Evolutionary conservation across 1,140 invertebrate genomes (phyloP).

Genomic region (Conus betulinus): DNA sequence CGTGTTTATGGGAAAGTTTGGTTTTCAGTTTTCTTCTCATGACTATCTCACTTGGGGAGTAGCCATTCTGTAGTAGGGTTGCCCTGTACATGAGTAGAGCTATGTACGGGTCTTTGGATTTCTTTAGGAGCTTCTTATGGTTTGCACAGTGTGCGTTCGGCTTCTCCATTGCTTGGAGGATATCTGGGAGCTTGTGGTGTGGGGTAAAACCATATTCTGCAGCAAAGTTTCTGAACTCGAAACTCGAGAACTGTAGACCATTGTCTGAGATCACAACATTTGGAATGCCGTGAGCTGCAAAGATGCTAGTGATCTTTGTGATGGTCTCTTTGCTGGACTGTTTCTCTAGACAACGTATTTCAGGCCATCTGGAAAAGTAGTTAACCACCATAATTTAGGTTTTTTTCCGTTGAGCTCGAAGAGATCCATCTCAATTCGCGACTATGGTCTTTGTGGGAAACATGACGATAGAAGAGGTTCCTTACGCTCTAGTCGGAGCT

Average conservation of each 20-base stretch:
- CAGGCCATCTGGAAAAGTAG: slow-evolving; percentile 48
- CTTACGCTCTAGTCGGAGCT: slow-evolving; percentile 3
- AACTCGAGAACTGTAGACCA: slow-evolving; percentile 28
- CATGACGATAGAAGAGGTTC: slow-evolving; percentile 40
- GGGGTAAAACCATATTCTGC: slow-evolving; percentile 48
- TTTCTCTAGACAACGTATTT: background rate
- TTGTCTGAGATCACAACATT: slow-evolving; percentile 51
- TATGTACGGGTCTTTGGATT: slow-evolving; percentile 43
- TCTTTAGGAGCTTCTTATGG: slow-evolving; percentile 46
- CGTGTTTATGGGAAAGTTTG: too few species aligned
- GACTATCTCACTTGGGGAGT: too few species aligned
- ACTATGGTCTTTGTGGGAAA: slow-evolving; percentile 44
- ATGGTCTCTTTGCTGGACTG: background rate
- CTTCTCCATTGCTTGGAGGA: slow-evolving; percentile 52
- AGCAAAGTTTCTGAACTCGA: slow-evolving; percentile 40
- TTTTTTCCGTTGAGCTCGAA: slow-evolving; percentile 24
- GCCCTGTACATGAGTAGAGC: slow-evolving; percentile 37
- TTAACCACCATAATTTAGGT: slow-evolving; percentile 46
- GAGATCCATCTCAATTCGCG: slow-evolving; percentile 31
- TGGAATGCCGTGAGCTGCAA: slow-evolving; percentile 48
- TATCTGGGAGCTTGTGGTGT: slow-evolving; percentile 43
- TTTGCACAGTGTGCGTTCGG: slow-evolving; percentile 43
- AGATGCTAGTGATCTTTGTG: slow-evolving; percentile 21
- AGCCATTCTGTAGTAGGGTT: slow-evolving; percentile 32
- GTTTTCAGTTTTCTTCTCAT: too few species aligned